Evolutionary conservation across 2,797 vertebrate species (phyloP).

Genomic region (Microhierax caerulescens): DNA sequence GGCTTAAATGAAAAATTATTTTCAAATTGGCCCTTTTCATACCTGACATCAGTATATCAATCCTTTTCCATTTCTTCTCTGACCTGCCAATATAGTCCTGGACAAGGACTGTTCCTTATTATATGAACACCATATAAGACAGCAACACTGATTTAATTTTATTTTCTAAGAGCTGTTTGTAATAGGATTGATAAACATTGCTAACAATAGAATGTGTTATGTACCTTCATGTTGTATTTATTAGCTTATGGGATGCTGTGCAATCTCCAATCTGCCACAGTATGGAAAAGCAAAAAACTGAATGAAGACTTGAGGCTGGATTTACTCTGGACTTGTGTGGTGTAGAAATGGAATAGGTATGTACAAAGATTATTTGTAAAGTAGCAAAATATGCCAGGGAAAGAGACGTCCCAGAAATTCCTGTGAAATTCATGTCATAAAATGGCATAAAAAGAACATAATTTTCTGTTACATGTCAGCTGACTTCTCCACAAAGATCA

Average conservation of each 20-base stretch:
- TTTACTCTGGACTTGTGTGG: background rate
- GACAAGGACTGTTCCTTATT: background rate
- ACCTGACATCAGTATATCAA: background rate
- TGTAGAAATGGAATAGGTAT: background rate
- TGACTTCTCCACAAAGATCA: background rate
- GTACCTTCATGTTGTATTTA: background rate
- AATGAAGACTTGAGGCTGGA: background rate
- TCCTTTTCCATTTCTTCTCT: background rate
- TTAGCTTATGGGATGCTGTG: background rate
- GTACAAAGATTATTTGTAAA: background rate
- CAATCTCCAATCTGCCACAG: background rate
- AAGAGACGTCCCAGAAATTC: background rate
- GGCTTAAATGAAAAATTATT: background rate
- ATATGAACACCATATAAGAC: background rate
- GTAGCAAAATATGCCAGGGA: background rate
- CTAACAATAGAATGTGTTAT: background rate
- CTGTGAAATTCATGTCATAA: background rate
- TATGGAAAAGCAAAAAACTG: background rate
- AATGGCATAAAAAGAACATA: background rate
- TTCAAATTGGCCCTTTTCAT: background rate
- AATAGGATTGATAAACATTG: background rate
- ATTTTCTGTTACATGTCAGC: background rate
- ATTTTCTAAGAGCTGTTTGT: background rate
- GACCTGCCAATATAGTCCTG: background rate
- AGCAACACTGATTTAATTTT: background rate